Evolutionary conservation across 2,113 vertebrate genomes (phyloP).

Genomic region (Brienomyrus longianalis): DNA sequence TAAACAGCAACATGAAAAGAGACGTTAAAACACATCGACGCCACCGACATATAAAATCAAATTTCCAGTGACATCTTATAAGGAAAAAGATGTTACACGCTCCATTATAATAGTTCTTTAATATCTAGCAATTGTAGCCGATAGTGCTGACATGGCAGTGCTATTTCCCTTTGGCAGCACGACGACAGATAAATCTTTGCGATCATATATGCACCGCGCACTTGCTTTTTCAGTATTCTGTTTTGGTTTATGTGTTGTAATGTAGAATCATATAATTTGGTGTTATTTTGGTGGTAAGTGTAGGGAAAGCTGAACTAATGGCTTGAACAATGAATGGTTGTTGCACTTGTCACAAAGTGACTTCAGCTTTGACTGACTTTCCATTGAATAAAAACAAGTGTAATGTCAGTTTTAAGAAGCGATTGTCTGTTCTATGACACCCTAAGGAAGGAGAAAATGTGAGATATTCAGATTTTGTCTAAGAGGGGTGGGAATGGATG

Average conservation of each 20-base stretch:
- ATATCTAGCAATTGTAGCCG: neutral
- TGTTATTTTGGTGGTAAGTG: neutral
- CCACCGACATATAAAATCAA: neutral
- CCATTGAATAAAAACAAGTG: neutral
- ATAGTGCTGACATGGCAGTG: neutral
- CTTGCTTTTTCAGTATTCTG: neutral
- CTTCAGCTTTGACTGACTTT: neutral
- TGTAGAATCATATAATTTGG: neutral
- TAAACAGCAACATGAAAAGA: neutral
- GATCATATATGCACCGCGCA: neutral
- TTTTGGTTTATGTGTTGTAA: neutral
- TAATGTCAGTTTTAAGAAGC: neutral
- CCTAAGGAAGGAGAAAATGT: neutral
- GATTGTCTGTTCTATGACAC: neutral
- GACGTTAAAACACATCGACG: neutral
- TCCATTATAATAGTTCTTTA: neutral
- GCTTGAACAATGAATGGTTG: neutral
- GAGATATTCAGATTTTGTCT: neutral
- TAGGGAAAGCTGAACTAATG: neutral
- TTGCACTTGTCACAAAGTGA: neutral
- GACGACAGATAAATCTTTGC: neutral
- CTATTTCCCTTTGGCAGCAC: neutral
- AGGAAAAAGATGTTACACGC: neutral
- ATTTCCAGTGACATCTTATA: neutral
- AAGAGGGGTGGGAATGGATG: neutral